phyloP scores from a whole-genome alignment of 2,888 invertebrate species.

The Pammene aurita region DNA sequence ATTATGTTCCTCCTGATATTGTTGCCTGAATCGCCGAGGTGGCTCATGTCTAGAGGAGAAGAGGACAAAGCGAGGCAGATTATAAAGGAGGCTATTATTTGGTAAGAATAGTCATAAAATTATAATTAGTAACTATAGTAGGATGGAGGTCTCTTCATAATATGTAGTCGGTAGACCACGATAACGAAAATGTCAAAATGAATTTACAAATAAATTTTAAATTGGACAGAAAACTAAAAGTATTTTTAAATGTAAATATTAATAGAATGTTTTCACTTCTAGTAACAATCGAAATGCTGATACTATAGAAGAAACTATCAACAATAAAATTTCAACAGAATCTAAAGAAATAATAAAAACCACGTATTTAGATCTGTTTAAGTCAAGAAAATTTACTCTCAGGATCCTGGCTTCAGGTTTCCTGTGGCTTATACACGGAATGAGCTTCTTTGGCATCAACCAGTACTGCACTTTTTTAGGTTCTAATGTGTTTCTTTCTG shows the following conservation, averaged over 20 bases:
- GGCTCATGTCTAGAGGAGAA: constrained; percentile 60
- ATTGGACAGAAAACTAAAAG: no score
- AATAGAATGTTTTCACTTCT: constrained; percentile 33
- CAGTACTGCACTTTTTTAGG: constrained; percentile 59
- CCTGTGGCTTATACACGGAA: constrained; percentile 57
- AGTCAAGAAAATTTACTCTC: constrained; percentile 50
- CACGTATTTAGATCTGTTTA: constrained; percentile 58
- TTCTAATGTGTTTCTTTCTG: constrained; percentile 54
- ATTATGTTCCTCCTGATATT: constrained; percentile 52
- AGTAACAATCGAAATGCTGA: constrained; percentile 56
- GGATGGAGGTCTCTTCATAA: no score
- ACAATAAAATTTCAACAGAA: constrained; percentile 50
- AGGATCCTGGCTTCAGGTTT: constrained; percentile 52
- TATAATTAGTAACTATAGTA: no score
- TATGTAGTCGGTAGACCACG: no score
- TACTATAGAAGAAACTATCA: constrained; percentile 55
- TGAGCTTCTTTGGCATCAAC: constrained; percentile 59
- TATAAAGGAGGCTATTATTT: constrained; percentile 58
- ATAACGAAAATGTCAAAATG: no score
- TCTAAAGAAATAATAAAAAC: constrained; percentile 47
- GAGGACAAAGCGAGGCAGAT: constrained; percentile 52
- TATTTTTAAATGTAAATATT: no score
- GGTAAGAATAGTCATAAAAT: constrained; percentile 50
- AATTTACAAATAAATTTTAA: no score
- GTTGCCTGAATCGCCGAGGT: constrained; percentile 66